Percentiles rank a stretch among this genome's conserved stretches.
phyloP scores from a whole-genome alignment of 2,797 vertebrate genomes.

The Acestrorhynchus altus region DNA sequence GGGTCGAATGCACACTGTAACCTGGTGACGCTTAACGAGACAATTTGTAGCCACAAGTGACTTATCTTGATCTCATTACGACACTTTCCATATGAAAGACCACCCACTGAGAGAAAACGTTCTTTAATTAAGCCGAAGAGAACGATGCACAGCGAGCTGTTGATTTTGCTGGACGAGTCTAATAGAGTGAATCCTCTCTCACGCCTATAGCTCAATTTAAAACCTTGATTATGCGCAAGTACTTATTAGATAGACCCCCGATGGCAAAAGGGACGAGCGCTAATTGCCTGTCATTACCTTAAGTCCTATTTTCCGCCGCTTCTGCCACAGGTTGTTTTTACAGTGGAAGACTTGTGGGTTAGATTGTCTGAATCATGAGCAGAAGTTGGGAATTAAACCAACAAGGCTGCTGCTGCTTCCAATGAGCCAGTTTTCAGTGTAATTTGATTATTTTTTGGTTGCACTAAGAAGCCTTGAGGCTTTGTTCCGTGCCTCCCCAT shows the following conservation, averaged over 20 bases:
- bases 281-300: background rate
- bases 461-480: background rate
- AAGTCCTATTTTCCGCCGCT: background rate
- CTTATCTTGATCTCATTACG: background rate
- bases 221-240: background rate
- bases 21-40: background rate
- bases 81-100: background rate
- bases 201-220: conserved; percentile 14
- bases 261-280: background rate
- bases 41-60: background rate
- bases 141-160: background rate
- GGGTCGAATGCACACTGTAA: background rate
- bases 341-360: background rate
- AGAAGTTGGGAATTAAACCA: conserved; percentile 34
- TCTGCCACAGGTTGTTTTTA: conserved; percentile 3
- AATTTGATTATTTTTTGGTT: conserved; percentile 39
- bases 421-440: conserved; percentile 13
- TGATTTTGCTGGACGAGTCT: background rate
- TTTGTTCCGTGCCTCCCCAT: background rate
- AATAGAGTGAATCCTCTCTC: conserved; percentile 17
- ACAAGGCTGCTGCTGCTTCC: background rate
- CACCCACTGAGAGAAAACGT: background rate
- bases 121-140: background rate
- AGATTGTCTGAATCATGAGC: background rate
- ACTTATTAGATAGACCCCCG: background rate